Evolutionary conservation across 2,113 vertebrate species (phyloP), one percentile per base, ranked within the genome.

Genomic region (Polyodon spathula): DNA sequence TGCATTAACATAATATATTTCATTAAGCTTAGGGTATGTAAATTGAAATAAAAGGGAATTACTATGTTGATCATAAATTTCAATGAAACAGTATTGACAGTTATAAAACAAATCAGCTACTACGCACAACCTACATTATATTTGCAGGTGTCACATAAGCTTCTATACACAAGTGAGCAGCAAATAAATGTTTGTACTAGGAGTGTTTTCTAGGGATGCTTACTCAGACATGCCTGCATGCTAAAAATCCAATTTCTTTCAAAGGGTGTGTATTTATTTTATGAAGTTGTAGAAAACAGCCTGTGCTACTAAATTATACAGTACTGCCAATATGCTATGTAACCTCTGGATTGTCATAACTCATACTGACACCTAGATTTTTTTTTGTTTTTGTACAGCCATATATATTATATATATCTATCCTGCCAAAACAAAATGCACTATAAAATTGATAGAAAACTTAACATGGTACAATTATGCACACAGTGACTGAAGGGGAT

Each of bases 51-150:
- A n/a, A n/a, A n/a, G n/a, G n/a, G n/a, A n/a, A n/a, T n/a, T n/a
- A n/a, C n/a, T n/a, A n/a, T n/a, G n/a, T n/a, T n/a, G n/a, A n/a
- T n/a, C n/a, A n/a, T n/a, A n/a, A n/a, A n/a, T n/a, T n/a, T n/a
- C n/a, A n/a, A n/a, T 27, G 27, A 27, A 27, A 3, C 27, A 27
- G 27, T 27, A 27, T 27, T 50, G 17, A 76, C 71, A 70, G 68
- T 69, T 65, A 71, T 78, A 78, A 78, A 79, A 75, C 71, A 69
- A 69, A 64, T 65, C 40, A 67, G 78, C 66, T 73, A 67, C 75
- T 73, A 75, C 8, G 16, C 8, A 37, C 17, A 37, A 55, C n/a
- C 9, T 37, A 55, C 10, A 7, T 55, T 55, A 59, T 42, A 65
- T 68, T 76, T 78, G 76, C 71, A 81, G 73, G 64, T 54, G 11